A percentile compares a stretch with the other conserved stretches of the same genome.
Evolutionary conservation across 2,113 vertebrate genomes (phyloP).

Genomic region (Chaetops frenatus): DNA sequence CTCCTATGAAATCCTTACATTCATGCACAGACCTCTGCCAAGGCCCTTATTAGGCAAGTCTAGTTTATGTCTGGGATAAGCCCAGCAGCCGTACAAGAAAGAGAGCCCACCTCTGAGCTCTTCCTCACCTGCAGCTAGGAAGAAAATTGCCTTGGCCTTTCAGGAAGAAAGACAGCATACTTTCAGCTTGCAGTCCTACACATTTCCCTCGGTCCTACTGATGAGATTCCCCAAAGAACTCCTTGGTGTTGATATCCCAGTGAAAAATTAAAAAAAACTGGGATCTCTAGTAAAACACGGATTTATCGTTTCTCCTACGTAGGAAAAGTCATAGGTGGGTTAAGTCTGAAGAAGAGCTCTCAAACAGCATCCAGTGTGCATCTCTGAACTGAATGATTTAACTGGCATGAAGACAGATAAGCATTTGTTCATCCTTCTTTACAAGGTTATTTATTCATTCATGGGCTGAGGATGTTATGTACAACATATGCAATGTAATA

Average conservation of each 20-base stretch:
- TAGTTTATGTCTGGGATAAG: constrained; percentile 22
- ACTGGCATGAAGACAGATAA: not conserved
- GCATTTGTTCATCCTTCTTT: not conserved
- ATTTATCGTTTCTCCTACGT: not conserved
- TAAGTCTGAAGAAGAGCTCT: not conserved
- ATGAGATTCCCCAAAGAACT: not conserved
- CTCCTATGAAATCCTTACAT: not conserved
- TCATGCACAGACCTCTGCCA: not conserved
- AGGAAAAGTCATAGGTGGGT: not conserved
- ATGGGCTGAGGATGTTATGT: not conserved
- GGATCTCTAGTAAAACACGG: not conserved
- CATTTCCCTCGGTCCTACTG: not conserved
- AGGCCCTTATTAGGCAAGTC: constrained; percentile 3
- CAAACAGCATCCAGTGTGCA: not conserved
- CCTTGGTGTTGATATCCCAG: not conserved
- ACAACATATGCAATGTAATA: not conserved
- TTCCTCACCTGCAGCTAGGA: not conserved
- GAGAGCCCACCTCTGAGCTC: constrained; percentile 25
- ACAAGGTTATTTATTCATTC: not conserved
- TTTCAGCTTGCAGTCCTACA: not conserved
- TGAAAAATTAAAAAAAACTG: not conserved
- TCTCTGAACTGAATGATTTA: not conserved
- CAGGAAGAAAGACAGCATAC: not conserved
- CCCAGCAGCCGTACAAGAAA: not conserved
- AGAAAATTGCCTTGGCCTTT: not conserved